Base-by-base conservation (phyloP, 2,113 vertebrate species). In the Atractosteus spatula region DNA sequence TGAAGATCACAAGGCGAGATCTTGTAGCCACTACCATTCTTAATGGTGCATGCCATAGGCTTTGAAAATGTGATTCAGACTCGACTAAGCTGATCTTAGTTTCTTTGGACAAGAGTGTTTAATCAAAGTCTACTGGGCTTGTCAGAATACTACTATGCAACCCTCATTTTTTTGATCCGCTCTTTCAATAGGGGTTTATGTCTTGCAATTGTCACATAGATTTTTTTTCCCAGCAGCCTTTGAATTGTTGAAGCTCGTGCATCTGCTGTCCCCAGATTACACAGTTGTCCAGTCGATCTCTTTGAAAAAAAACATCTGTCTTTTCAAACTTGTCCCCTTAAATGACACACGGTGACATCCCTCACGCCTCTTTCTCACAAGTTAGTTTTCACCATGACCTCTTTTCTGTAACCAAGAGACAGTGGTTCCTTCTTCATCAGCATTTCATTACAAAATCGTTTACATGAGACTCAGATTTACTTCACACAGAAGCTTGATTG, bases 51-150 rank as follows among this genome's bases (percentile, higher is more conserved):
- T 51, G 5, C 47, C 10, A 51, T 51, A 51, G 47, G 47, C 5
- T 51, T 51, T 10, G 5, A 51, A 51, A 51, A 51, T 51, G 10
- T 10, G 10, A 51, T 51, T 51, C 47, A 44, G 11, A 2, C 42
- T 66, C 8, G 13, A 51, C 13, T 17, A n/a, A 68, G 45, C 66
- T 68, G 45, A 29, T 68, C 16, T 17, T 54, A 29, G 70, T 65
- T 41, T 29, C 47, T 8, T 43, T 3, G 14, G 41, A 71, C 62
- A 44, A 44, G 70, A 8, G 54, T 42, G 41, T 55, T 64, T 17
- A 45, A 44, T 45, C 64, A 66, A 51, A 51, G 47, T 57, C 59
- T 55, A 2, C 70, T 64, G 70, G 70, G 29, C 62, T 10, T n/a
- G 17, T 64, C 59, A 62, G n/a, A 71, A 16, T 6, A 13, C 61